Conservation (phyloP, 2,797 vertebrate species). For the Graptemys geographica region DNA sequence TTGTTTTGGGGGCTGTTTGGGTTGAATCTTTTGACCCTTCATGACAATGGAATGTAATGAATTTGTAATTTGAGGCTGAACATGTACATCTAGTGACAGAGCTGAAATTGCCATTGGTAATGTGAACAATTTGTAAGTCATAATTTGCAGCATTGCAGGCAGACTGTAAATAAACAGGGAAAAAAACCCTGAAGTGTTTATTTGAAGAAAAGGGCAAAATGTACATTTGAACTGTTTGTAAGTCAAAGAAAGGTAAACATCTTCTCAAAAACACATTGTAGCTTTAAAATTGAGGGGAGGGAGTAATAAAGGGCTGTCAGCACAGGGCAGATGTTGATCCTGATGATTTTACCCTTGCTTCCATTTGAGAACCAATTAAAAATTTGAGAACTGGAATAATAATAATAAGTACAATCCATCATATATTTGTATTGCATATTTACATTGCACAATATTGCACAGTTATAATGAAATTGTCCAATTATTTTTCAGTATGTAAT, state of each 20-base stretch:
- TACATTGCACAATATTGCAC: neutral
- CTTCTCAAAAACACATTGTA: neutral
- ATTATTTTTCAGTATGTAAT: rapidly evolving
- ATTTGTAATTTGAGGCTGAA: slow-evolving; percentile 8
- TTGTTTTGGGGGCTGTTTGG: neutral
- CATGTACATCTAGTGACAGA: neutral
- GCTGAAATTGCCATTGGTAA: slow-evolving; percentile 20
- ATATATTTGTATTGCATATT: neutral
- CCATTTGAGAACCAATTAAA: neutral
- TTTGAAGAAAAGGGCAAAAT: neutral
- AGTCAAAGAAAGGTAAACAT: neutral
- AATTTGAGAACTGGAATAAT: neutral
- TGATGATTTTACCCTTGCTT: neutral
- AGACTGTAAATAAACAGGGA: slow-evolving; percentile 4
- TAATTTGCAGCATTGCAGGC: neutral
- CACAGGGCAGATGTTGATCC: neutral
- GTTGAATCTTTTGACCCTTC: neutral
- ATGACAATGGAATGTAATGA: neutral
- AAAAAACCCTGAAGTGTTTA: neutral
- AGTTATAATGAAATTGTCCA: neutral
- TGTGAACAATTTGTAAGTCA: neutral
- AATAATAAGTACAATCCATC: rapidly evolving
- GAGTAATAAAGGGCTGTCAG: neutral
- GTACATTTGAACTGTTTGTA: neutral
- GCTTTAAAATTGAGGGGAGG: neutral